Base-by-base conservation (phyloP, 2,888 invertebrate genomes). In the Ypsolopha sequella region DNA sequence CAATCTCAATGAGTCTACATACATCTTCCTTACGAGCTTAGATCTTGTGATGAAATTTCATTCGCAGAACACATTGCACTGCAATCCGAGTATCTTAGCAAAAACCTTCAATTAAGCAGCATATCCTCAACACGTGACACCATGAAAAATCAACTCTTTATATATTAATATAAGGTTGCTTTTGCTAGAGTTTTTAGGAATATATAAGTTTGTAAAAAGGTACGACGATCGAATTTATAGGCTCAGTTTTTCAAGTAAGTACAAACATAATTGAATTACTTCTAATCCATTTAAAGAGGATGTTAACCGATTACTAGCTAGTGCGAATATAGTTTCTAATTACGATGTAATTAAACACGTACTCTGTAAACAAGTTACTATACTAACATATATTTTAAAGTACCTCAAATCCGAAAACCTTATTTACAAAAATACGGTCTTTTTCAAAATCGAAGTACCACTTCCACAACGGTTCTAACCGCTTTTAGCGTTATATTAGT, bases 301-400 rank as follows among this genome's bases (percentile, higher is more conserved):
- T 58, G 58, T 64, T 60, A 58, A 56, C 65, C 67, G 71, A 72
- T 71, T 70, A 24, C 39, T 66, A 43, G 66, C 61, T 56, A 52
- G 60, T 55, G 62, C 65, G 64, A 76, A 74, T 71, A 68, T 73
- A 68, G 68, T 64, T 70, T 68, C 70, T 76, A 77, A 79, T 76
- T 73, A 71, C 70, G 66, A 68, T 65, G 68, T 69, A 71, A 75
- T 77, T 74, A 72, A 75, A 65, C 64, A 70, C 65, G 24, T 24
- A 24, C 24, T 24, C 24, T 24, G 24, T 24, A 24, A 24, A 24
- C 24, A 24, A 24, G 24, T 24, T 24, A 4, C 24, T 24, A 24
- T 24, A 24, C 24, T 2, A 2, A 24, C 24, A 24, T 4, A 24
- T 24, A 24, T 24, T 24, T 24, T 24, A 24, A 24, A n/a, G n/a